A percentile compares a stretch with the other conserved stretches of the same genome.
Conservation (phyloP, 1,140 invertebrate species). For the Philotrypesis tridentata region DNA sequence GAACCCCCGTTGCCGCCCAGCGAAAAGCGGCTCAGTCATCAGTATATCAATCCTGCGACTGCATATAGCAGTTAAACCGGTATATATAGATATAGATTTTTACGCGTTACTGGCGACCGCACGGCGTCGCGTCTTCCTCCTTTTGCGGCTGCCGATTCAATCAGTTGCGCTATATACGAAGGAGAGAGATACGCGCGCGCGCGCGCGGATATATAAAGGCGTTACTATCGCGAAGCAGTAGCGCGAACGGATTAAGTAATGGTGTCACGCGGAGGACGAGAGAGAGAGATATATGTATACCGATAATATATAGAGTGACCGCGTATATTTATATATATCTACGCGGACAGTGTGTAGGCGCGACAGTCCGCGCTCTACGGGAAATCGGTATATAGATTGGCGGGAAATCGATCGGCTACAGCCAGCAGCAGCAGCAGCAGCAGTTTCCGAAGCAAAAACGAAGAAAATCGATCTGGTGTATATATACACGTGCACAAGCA, state of each 20-base stretch:
- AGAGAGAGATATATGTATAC: not conserved
- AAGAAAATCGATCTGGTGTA: not conserved
- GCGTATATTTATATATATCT: not conserved
- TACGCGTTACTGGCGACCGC: not conserved
- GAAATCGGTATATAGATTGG: not conserved
- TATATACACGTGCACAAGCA: no score
- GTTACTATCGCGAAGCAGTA: not conserved
- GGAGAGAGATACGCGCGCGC: no score
- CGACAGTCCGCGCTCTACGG: not conserved
- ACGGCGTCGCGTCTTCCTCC: slow-evolving; percentile 5
- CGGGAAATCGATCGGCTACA: not conserved
- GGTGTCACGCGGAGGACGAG: not conserved
- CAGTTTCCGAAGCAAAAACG: not conserved
- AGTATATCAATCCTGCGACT: not conserved
- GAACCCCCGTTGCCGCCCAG: no score
- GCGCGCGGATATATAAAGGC: not conserved
- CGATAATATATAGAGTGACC: not conserved
- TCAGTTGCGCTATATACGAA: not conserved
- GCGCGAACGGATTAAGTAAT: not conserved
- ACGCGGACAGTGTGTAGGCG: no score
- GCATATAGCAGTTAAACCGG: no score
- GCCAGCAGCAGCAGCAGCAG: no score
- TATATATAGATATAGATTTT: slow-evolving; percentile 7
- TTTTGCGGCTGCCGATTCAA: slow-evolving; percentile 27
- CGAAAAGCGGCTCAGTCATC: slow-evolving; percentile 1